Base-by-base conservation (phyloP, 2,113 vertebrate species). In the Erinaceus europaeus region DNA sequence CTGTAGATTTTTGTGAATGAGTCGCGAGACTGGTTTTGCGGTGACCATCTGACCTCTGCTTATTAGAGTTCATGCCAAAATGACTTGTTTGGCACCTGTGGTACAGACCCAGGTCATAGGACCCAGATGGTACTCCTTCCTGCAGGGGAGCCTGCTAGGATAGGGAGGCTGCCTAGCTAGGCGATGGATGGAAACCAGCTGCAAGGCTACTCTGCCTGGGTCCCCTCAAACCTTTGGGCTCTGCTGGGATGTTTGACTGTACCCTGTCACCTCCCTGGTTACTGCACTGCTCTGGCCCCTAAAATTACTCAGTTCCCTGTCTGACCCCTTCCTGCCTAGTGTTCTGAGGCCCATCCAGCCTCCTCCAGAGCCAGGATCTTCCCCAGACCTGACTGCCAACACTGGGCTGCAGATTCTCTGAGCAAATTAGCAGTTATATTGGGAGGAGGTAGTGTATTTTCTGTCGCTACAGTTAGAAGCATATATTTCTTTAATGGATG, bases 141-240 rank as follows among this genome's bases (percentile, higher is more conserved):
- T 67, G 20, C 15, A 32, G 34, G 62, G 20, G 36, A 14, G 55
- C 44, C 44, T 67, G 9, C 23, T 55, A 55, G 65, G 53, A 53
- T 5, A 36, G 36, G 72, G 40, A 64, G 42, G 55, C 76, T 59
- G 77, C 6, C 10, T 40, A n/a, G 57, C 50, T 44, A 52, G 73
- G 64, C 46, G 88, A 29, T 69, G 77, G 44, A 40, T 74, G n/a
- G 46, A 80, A 73, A 27, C 10, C 3, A 48, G 42, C 32, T 32
- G 29, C 42, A 38, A 79, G 73, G 76, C 61, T 65, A 62, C 53
- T 86, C 78, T 9, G 9, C 52, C 82, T 71, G 52, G 80, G 83
- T 10, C 40, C 72, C 29, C 64, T 92, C 32, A 20, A 34, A 46
- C 81, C 81, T 89, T 75, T 77, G 48, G 53, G 38, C 62, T 90